Evolutionary conservation across 1,140 invertebrate species (phyloP).

Genomic region (Panonychus citri): DNA sequence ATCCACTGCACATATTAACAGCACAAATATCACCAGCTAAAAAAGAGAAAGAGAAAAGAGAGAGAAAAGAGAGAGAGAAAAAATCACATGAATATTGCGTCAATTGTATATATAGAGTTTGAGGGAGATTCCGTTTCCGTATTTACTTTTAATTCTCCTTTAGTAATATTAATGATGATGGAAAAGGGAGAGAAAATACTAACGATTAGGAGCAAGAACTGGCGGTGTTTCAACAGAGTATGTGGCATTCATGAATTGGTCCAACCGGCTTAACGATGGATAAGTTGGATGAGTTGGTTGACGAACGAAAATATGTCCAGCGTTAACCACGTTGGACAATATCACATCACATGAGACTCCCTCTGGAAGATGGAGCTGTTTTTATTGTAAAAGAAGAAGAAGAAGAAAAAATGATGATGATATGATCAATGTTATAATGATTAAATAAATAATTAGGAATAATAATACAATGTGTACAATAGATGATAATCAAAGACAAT

Average conservation of each 20-base stretch:
- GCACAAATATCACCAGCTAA: conserved; percentile 64
- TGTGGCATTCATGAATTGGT: conserved; percentile 31
- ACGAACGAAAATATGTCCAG: conserved; percentile 73
- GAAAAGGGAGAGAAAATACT: conserved; percentile 25
- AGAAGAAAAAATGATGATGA: not conserved
- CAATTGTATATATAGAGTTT: not conserved
- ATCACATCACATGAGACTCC: conserved; percentile 78
- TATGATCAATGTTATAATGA: not conserved
- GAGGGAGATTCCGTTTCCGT: conserved; percentile 5
- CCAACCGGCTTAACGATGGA: conserved; percentile 47
- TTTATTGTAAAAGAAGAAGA: conserved; percentile 20
- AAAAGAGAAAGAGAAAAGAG: conserved; percentile 16
- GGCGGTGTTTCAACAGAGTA: conserved; percentile 28
- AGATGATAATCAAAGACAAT: too few relatives aligned
- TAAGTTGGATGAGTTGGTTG: conserved; percentile 77
- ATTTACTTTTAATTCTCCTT: too few relatives aligned
- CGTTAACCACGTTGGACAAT: conserved; percentile 53
- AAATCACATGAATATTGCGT: too few relatives aligned
- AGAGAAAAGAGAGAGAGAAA: not conserved
- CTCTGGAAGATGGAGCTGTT: conserved; percentile 60
- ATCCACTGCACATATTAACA: conserved; percentile 49
- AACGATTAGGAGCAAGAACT: conserved; percentile 23
- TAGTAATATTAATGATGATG: too few relatives aligned
- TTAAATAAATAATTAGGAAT: too few relatives aligned
- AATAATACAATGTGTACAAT: too few relatives aligned